Conservation (phyloP, 2,888 invertebrate species). For the Adela reaumurella region DNA sequence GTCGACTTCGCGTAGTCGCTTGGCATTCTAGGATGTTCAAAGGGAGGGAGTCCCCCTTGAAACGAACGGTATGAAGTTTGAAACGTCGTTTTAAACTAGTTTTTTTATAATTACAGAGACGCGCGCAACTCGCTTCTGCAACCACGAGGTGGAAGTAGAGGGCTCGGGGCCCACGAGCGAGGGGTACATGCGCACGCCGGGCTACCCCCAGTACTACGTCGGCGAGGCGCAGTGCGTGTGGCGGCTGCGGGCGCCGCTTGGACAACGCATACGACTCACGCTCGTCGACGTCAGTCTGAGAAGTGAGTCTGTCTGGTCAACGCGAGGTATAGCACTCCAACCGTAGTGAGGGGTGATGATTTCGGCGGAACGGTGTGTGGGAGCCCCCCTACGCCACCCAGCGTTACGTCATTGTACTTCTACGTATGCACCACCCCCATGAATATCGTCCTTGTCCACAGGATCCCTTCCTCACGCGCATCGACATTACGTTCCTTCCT, state of each 20-base stretch:
- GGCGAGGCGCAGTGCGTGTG: constrained; percentile 65
- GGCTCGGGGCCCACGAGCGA: constrained; percentile 43
- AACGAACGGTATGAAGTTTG: too few relatives aligned
- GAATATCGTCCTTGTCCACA: too few relatives aligned
- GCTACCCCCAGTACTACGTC: constrained; percentile 72
- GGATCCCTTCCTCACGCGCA: too few relatives aligned
- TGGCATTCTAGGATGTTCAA: too few relatives aligned
- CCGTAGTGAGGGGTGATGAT: background rate
- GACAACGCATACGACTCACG: constrained; percentile 62
- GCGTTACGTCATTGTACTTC: too few relatives aligned
- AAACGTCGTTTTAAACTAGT: too few relatives aligned
- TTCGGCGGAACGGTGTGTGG: too few relatives aligned
- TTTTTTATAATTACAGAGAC: constrained; percentile 41
- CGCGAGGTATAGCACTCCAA: background rate
- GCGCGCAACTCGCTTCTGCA: constrained; percentile 53
- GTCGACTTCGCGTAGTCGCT: too few relatives aligned
- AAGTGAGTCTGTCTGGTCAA: constrained; percentile 59
- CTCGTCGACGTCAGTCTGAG: constrained; percentile 69
- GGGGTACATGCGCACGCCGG: constrained; percentile 68
- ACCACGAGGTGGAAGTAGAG: constrained; percentile 41
- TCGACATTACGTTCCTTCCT: too few relatives aligned
- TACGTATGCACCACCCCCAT: too few relatives aligned
- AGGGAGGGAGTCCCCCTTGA: too few relatives aligned
- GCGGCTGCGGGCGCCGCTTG: constrained; percentile 59
- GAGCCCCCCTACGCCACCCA: too few relatives aligned